Percentiles rank a stretch among this genome's conserved stretches.
Conservation (phyloP, 2,888 invertebrate species). For the Linnaemya tessellans region DNA sequence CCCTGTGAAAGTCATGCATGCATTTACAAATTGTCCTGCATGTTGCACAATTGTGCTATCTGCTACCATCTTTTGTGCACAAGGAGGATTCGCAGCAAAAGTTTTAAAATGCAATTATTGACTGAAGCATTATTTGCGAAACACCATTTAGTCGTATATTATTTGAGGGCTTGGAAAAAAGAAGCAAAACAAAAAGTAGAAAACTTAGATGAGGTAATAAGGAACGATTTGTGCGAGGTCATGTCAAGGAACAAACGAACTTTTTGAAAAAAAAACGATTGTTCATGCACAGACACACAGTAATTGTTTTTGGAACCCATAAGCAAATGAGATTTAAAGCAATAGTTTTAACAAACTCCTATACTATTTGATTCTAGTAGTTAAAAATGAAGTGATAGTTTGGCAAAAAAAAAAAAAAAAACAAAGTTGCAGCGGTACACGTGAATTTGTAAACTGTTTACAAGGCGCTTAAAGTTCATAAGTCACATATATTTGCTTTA, state of each 20-base stretch:
- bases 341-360: conserved; percentile 23
- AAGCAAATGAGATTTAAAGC: conserved; percentile 25
- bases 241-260: conserved; percentile 27
- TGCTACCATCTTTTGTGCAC: conserved; percentile 21
- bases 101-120: conserved; percentile 57
- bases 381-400: too few species aligned
- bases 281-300: conserved; percentile 55
- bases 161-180: conserved; percentile 37
- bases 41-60: conserved; percentile 32
- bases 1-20: not conserved
- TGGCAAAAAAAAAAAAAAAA: too few species aligned
- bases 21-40: conserved; percentile 19
- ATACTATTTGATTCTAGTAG: too few species aligned
- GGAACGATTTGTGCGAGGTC: conserved; percentile 62
- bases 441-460: conserved; percentile 56
- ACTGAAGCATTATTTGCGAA: conserved; percentile 50
- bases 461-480: conserved; percentile 65
- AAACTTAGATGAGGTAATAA: conserved; percentile 38
- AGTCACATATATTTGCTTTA: conserved; percentile 65
- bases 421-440: conserved; percentile 60
- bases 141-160: conserved; percentile 10
- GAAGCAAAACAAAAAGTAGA: conserved; percentile 19
- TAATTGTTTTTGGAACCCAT: conserved; percentile 29
- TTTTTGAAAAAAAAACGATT: conserved; percentile 42
- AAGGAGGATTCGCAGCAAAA: conserved; percentile 19